Evolutionary conservation across 1,140 invertebrate species (phyloP).

Genomic region (Drosophila auraria): DNA sequence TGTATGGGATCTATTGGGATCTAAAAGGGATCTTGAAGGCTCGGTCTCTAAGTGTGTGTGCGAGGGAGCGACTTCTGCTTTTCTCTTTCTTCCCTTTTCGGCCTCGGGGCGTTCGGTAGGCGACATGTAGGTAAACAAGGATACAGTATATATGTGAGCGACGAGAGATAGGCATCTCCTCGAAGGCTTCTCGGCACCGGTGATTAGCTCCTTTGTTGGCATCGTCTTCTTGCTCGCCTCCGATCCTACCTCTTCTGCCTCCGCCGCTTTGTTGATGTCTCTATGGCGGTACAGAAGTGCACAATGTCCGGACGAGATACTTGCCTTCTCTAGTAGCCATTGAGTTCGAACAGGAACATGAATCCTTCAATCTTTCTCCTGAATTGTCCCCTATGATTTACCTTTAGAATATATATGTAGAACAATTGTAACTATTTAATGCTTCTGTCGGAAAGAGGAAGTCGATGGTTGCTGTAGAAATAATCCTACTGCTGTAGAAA

Average conservation of each 20-base stretch:
- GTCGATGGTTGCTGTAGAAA: slow-evolving; percentile 7
- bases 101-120: slow-evolving; percentile 53
- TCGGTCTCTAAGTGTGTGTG: slow-evolving; percentile 22
- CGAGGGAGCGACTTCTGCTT: slow-evolving; percentile 47
- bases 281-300: slow-evolving; percentile 30
- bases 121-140: slow-evolving; percentile 58
- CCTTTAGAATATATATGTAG: not conserved
- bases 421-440: slow-evolving; percentile 46
- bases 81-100: slow-evolving; percentile 20
- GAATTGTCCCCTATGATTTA: slow-evolving; percentile 44
- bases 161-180: slow-evolving; percentile 29
- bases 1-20: slow-evolving; percentile 22
- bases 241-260: slow-evolving; percentile 42
- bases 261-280: slow-evolving; percentile 31
- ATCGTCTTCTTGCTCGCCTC: slow-evolving; percentile 27
- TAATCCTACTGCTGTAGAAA: not conserved
- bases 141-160: slow-evolving; percentile 17
- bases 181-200: slow-evolving; percentile 38
- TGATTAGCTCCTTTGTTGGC: slow-evolving; percentile 50
- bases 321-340: slow-evolving; percentile 54
- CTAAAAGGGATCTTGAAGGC: slow-evolving; percentile 15
- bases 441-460: slow-evolving; percentile 11
- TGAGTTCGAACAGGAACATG: slow-evolving; percentile 21
- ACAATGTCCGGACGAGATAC: slow-evolving; percentile 46
- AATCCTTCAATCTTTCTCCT: slow-evolving; percentile 37